A percentile compares a stretch with the other conserved stretches of the same genome.
phyloP scores from a whole-genome alignment of 2,888 invertebrate species.

The Hypolimnas misippus region DNA sequence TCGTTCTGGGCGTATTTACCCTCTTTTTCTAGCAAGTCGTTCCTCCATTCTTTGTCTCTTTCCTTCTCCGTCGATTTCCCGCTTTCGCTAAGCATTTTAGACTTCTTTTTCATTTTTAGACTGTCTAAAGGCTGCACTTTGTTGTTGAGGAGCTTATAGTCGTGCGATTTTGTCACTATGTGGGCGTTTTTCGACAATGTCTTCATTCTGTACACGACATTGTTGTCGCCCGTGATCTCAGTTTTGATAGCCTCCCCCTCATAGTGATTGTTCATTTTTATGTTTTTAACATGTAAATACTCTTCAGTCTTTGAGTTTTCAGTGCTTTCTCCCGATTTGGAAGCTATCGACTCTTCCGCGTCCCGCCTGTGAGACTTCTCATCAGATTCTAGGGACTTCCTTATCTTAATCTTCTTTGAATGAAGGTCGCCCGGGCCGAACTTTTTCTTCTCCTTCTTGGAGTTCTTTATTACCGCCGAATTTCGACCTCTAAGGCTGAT shows the following conservation, averaged over 20 bases:
- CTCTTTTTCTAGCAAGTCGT: slow-evolving; percentile 82
- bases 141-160: slow-evolving; percentile 67
- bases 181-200: slow-evolving; percentile 79
- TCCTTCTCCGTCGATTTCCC: slow-evolving; percentile 66
- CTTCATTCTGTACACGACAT: slow-evolving; percentile 77
- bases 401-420: slow-evolving; percentile 82
- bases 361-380: slow-evolving; percentile 70
- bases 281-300: slow-evolving; percentile 68
- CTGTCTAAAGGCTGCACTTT: slow-evolving; percentile 65
- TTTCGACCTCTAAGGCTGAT: slow-evolving; percentile 93
- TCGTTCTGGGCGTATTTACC: slow-evolving; percentile 80
- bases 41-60: slow-evolving; percentile 83
- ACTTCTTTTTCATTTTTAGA: slow-evolving; percentile 74
- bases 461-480: slow-evolving; percentile 92
- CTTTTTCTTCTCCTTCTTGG: slow-evolving; percentile 87
- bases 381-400: slow-evolving; percentile 69
- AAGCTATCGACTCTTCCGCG: slow-evolving; percentile 62
- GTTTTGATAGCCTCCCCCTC: slow-evolving; percentile 67
- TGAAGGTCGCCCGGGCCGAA: slow-evolving; percentile 75
- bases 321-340: slow-evolving; percentile 63
- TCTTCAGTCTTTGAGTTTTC: slow-evolving; percentile 74
- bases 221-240: slow-evolving; percentile 72
- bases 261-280: slow-evolving; percentile 73
- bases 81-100: slow-evolving; percentile 64
- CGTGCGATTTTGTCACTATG: slow-evolving; percentile 77